phyloP scores from a whole-genome alignment of 2,113 vertebrate genomes.

The Rostratula benghalensis region DNA sequence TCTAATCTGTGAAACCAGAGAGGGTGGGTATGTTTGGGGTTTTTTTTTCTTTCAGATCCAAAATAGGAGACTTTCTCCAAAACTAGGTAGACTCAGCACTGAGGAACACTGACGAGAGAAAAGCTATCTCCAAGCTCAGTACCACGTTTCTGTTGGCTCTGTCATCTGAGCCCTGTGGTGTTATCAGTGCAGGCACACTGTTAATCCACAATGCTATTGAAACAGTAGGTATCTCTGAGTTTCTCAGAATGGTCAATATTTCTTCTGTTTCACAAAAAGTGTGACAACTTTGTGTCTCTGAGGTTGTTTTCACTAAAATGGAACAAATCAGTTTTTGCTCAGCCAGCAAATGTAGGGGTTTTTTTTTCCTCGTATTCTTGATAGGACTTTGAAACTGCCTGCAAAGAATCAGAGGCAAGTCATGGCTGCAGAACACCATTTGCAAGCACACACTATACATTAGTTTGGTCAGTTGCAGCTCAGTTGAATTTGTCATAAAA shows the following conservation, averaged over 20 bases:
- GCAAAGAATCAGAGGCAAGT: not conserved
- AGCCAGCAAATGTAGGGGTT: not conserved
- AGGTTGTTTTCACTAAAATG: not conserved
- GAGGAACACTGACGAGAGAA: not conserved
- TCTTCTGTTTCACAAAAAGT: not conserved
- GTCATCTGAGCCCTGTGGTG: not conserved
- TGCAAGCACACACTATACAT: not conserved
- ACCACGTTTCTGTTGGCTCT: not conserved
- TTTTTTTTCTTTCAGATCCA: not conserved
- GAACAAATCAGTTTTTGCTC: not conserved
- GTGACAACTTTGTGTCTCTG: not conserved
- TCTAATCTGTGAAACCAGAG: not conserved
- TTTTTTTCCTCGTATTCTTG: not conserved
- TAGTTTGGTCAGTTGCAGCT: not conserved
- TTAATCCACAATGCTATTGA: not conserved
- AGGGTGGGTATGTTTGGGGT: too few species aligned
- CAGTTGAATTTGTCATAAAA: not conserved
- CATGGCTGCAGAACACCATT: not conserved
- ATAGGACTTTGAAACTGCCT: not conserved
- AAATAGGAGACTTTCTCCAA: not conserved
- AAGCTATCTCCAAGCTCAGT: not conserved
- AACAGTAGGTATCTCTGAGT: not conserved
- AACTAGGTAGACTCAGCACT: not conserved
- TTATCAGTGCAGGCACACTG: not conserved
- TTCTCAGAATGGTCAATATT: not conserved